Evolutionary conservation across 2,888 invertebrate species (phyloP), one percentile per base, ranked within the genome.

Genomic region (Drosophila prostipennis): DNA sequence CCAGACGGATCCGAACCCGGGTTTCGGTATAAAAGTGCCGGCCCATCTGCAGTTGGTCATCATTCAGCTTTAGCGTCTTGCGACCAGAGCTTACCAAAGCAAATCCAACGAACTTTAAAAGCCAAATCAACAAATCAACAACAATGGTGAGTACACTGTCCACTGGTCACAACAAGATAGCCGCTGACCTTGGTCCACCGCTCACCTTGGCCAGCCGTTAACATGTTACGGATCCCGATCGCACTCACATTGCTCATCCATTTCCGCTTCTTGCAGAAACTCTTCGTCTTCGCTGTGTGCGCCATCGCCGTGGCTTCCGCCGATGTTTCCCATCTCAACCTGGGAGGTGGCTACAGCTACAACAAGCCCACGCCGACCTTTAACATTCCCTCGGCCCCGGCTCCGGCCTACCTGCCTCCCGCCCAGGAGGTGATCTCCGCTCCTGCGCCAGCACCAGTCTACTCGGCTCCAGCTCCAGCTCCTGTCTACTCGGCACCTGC

Each of bases 241-340:
- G 19, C n/a, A n/a, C 2, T 1, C 23, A 14, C 59, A 3, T 37
- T 29, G 14, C 40, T 26, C 29, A 43, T 40, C 29, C 13, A 46
- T n/a, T 23, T 40, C 32, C 46, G 36, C 10, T 46, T 63, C 34
- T 70, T 78, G 48, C 67, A 85, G 84, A 86, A 88, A 88, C 78
- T 85, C 67, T 74, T 85, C 74, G 72, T 86, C 26, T 80, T 85
- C 59, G 85, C 78, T 73, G 81, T 85, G 29, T 85, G 77, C 70
- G 79, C 84, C 40, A 78, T 85, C 34, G 88, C 79, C 73, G 77
- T 67, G 49, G 85, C 82, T 42, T 53, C 88, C 53, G 85, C 88
- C 64, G 85, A 85, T 74, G 85, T 85, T 11, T 85, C 85, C 26
- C 85, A 85, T 55, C 63, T 85, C 60, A 87, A 82, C 59, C 64